Conservation (phyloP, 1,140 invertebrate species). For the Psix sp. region DNA sequence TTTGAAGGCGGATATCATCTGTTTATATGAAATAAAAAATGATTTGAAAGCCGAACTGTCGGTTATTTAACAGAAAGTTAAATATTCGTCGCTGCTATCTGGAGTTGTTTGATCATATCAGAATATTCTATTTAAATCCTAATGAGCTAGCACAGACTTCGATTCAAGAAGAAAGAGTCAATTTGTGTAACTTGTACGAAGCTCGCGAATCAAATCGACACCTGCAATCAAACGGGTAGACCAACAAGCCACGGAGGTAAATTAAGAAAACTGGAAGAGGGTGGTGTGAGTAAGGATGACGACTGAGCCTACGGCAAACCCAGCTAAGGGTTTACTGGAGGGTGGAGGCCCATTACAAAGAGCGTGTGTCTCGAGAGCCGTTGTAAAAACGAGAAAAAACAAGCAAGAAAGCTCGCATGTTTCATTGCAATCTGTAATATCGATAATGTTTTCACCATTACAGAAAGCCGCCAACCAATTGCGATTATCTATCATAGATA, state of each 20-base stretch:
- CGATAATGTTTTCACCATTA: conserved; percentile 68
- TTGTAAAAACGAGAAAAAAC: conserved; percentile 39
- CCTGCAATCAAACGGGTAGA: conserved; percentile 62
- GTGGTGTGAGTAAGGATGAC: conserved; percentile 47
- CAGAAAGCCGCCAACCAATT: conserved; percentile 67
- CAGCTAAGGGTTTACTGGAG: conserved; percentile 40
- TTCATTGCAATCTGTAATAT: conserved; percentile 75
- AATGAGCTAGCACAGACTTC: conserved; percentile 53
- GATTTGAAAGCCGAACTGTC: conserved; percentile 25
- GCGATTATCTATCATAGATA: conserved; percentile 72
- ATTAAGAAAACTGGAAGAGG: conserved; percentile 64
- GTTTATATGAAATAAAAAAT: no score
- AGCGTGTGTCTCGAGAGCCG: conserved; percentile 66
- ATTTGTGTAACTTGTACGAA: conserved; percentile 57
- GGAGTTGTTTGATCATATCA: conserved; percentile 45
- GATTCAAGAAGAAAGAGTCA: conserved; percentile 58
- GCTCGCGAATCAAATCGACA: conserved; percentile 68
- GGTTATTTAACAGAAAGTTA: conserved; percentile 44
- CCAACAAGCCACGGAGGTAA: conserved; percentile 63
- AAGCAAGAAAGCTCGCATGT: conserved; percentile 71
- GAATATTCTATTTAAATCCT: conserved; percentile 51
- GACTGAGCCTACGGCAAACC: conserved; percentile 56
- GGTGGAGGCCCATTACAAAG: conserved; percentile 63
- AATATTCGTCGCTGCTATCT: conserved; percentile 43
- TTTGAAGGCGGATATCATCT: no score